Conservation (phyloP, 1,140 invertebrate genomes). For the Araneus ventricosus region DNA sequence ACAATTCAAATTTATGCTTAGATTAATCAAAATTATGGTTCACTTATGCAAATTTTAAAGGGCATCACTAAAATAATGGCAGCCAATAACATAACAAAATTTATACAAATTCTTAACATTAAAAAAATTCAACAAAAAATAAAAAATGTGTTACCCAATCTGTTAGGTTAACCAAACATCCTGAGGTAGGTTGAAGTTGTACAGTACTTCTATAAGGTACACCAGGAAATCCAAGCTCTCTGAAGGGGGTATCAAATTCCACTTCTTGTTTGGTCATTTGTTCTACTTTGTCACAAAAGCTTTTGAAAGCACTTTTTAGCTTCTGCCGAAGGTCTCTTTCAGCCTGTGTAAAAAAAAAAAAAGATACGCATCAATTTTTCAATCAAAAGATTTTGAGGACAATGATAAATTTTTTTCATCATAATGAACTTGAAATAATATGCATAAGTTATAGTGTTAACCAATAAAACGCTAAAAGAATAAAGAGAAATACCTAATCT, state of each 20-base stretch:
- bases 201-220: conserved; percentile 98
- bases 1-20: no score
- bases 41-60: no score
- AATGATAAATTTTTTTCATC: neutral
- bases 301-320: conserved; percentile 98
- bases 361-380: neutral
- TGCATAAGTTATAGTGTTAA: no score
- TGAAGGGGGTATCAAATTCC: conserved; percentile 99
- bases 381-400: neutral
- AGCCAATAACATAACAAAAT: neutral
- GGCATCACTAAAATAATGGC: no score
- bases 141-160: no score
- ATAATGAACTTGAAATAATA: no score
- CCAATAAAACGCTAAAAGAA: no score
- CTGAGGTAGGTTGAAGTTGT: conserved; percentile 96
- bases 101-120: neutral
- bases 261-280: conserved; percentile 97
- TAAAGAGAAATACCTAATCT: neutral
- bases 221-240: conserved; percentile 98
- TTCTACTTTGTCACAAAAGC: conserved; percentile 99
- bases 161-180: conserved; percentile 97
- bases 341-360: conserved; percentile 81
- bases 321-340: conserved; percentile 98
- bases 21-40: no score
- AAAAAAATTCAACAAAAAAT: no score